Base-by-base conservation (phyloP, 2,888 invertebrate species). In the Cheilosia vernalis region DNA sequence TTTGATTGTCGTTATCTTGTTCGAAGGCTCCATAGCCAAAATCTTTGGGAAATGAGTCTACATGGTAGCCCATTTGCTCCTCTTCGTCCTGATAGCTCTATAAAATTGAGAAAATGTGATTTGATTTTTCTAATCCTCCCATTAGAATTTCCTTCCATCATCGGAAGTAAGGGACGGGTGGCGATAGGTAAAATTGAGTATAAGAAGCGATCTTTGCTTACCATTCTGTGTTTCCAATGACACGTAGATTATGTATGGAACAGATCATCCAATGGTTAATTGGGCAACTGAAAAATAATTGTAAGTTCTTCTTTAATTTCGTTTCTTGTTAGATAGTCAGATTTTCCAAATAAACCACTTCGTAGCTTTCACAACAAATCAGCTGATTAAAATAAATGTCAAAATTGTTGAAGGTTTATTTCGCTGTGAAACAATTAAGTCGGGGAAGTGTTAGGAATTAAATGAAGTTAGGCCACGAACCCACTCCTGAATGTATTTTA, bases 1-100 rank as follows among this genome's bases (percentile, higher is more conserved):
- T 89, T 88, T 93, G 93, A 49, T 94, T 94, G 88, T 96, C 96
- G 56, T 94, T 95, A 89, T 96, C 96, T 77, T 95, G 96, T 90
- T 97, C 97, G 89, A 96, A 97, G 13, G 95, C 95, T 2, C 97
- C 97, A 92, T 98, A 98, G 53, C 97, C 97, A 93, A 97, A 98
- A 90, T 97, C 97, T 92, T 98, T 98, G 9, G 98, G 97, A 91
- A 98, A 98, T 30, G 94, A 94, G 42, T 94, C 94, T 87, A 93
- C 94, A 89, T 92, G 91, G 92, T 94, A 90, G 88, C 91, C 92
- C 70, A 88, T 88, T 84, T 93, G 91, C 89, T 93, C 93, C 88
- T 94, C 94, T 89, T 92, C 94, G 89, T 94, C 94, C 90, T 93
- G 93, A 91, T 93, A 93, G 91, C 93, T 93, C 93, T 93, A 55